phyloP scores from a whole-genome alignment of 2,888 invertebrate species.

The Brachypterus glaber region DNA sequence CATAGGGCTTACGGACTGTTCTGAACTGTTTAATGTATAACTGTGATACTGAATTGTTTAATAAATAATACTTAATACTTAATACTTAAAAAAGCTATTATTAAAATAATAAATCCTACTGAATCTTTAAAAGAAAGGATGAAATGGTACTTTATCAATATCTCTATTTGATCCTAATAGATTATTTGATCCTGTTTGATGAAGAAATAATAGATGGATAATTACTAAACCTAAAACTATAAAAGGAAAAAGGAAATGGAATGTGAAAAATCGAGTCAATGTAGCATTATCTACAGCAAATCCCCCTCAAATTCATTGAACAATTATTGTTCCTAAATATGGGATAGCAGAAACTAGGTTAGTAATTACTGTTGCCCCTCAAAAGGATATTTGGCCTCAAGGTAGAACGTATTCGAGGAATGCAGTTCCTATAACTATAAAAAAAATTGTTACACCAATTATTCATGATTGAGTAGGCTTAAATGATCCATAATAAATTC shows the following conservation, averaged over 20 bases:
- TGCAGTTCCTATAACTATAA: constrained; percentile 60
- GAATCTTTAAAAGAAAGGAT: constrained; percentile 54
- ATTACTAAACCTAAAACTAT: constrained; percentile 51
- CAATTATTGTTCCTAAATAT: constrained; percentile 52
- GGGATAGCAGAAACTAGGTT: constrained; percentile 65
- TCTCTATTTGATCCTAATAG: constrained; percentile 56
- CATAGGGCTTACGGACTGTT: too few species aligned
- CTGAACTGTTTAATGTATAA: too few species aligned
- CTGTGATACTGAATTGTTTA: too few species aligned
- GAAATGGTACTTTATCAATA: constrained; percentile 59
- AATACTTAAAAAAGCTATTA: too few species aligned
- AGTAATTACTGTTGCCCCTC: constrained; percentile 60
- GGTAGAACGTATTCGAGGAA: constrained; percentile 72
- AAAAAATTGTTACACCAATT: constrained; percentile 55
- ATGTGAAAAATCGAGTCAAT: constrained; percentile 64
- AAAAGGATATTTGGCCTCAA: constrained; percentile 75
- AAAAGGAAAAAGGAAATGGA: constrained; percentile 67
- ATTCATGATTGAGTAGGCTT: constrained; percentile 50
- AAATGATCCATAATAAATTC: constrained; percentile 46
- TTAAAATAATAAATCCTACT: constrained; percentile 49
- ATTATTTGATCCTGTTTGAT: constrained; percentile 60
- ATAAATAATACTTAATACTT: too few species aligned
- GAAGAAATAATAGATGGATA: constrained; percentile 56
- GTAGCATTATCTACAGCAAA: constrained; percentile 66
- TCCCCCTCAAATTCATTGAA: constrained; percentile 67